Conservation (phyloP, 2,797 vertebrate genomes). For the Pangasius mekongensis region DNA sequence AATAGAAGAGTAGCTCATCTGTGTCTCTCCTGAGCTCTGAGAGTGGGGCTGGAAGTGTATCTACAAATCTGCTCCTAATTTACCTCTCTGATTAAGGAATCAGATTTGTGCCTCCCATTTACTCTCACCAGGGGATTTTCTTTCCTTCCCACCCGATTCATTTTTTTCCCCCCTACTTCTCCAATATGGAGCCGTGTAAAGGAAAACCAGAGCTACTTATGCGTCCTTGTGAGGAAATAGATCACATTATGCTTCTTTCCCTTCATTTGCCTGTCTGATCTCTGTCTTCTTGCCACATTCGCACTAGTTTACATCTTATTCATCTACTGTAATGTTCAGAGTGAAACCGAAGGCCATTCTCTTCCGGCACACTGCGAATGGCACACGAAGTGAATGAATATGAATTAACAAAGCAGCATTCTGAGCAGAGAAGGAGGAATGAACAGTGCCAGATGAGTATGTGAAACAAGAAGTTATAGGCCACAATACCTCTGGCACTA, state of each 20-base stretch:
- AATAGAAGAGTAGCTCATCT: neutral
- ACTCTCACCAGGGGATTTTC: neutral
- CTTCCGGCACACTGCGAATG: neutral
- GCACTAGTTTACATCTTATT: conserved; percentile 5
- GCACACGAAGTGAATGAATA: neutral
- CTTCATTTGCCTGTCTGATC: conserved; percentile 11
- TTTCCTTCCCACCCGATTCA: neutral
- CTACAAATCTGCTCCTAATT: conserved; percentile 4
- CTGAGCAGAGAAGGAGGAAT: neutral
- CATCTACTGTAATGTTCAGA: conserved; percentile 14
- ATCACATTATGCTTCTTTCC: conserved; percentile 13
- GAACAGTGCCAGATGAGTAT: conserved; percentile 32
- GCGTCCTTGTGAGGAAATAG: neutral
- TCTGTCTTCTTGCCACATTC: conserved; percentile 7
- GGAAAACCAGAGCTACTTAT: neutral
- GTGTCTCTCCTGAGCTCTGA: neutral
- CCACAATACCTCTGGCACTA: neutral
- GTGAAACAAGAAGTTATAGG: conserved; percentile 32
- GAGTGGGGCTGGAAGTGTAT: neutral
- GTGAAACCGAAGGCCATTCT: conserved; percentile 13
- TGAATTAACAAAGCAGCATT: neutral
- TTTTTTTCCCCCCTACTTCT: neutral
- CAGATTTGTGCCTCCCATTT: neutral
- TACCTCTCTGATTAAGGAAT: conserved; percentile 5
- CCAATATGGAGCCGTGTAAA: neutral